These are phyloP conservation scores for Abramis brama DNA, from an alignment of 2,113 vertebrate species.

Conservation along the genomic window DNA sequence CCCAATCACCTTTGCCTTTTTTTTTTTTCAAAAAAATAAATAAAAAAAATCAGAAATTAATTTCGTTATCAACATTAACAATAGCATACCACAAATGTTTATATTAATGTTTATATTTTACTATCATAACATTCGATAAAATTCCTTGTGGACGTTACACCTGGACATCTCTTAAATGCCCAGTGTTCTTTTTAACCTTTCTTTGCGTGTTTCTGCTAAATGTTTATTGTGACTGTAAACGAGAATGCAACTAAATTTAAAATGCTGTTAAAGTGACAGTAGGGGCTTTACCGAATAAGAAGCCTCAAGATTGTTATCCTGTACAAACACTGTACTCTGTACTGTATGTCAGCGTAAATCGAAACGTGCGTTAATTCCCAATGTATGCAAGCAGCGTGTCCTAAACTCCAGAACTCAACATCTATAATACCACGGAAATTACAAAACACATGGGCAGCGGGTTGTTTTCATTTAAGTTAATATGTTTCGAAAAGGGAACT, in stretches of 20 bases:
- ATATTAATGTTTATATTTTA: neutral
- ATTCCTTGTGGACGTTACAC: neutral
- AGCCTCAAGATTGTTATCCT: neutral
- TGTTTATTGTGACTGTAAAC: neutral
- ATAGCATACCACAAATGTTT: neutral
- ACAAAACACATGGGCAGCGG: slow-evolving; percentile 17
- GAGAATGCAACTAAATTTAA: neutral
- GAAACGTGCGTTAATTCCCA: slow-evolving; percentile 68
- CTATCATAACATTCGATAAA: neutral
- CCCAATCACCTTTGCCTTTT: too few relatives aligned
- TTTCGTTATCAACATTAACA: neutral
- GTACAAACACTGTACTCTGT: neutral
- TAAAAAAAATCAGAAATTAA: neutral
- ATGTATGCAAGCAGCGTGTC: slow-evolving; percentile 36
- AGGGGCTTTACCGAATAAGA: neutral
- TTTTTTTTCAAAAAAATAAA: too few relatives aligned
- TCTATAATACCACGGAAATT: slow-evolving; percentile 47
- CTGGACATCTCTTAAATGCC: neutral
- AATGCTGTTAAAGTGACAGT: neutral
- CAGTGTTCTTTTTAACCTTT: neutral
- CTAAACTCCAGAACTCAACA: slow-evolving; percentile 4
- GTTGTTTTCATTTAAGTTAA: slow-evolving; percentile 32
- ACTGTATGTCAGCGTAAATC: neutral
- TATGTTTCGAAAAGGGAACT: slow-evolving; percentile 5
- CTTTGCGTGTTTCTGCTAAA: neutral